Conservation (phyloP, 1,140 invertebrate species). For the Pectinophora gossypiella region DNA sequence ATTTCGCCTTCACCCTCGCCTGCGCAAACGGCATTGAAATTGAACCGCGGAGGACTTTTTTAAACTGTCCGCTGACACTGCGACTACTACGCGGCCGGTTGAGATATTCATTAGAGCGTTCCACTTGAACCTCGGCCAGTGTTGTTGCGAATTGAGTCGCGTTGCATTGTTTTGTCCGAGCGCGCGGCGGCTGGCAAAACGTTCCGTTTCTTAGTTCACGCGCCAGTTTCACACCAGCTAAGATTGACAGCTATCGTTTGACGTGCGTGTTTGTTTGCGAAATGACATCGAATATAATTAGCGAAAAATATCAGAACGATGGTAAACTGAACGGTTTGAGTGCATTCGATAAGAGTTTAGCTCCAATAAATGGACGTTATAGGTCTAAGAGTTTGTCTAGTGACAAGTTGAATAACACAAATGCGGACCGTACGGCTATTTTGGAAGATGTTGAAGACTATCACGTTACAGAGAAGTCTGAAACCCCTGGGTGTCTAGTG, state of each 20-base stretch:
- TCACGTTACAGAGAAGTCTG: slow-evolving; percentile 51
- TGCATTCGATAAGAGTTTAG: slow-evolving; percentile 55
- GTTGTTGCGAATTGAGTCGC: slow-evolving; percentile 37
- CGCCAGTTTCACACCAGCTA: slow-evolving; percentile 49
- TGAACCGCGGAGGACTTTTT: slow-evolving; percentile 37
- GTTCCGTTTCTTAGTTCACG: slow-evolving; percentile 33
- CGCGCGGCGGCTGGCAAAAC: slow-evolving; percentile 41
- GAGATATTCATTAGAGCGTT: slow-evolving; percentile 24
- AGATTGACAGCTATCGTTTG: slow-evolving; percentile 49
- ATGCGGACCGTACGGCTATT: slow-evolving; percentile 60
- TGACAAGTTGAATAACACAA: slow-evolving; percentile 66
- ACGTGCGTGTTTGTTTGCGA: slow-evolving; percentile 45
- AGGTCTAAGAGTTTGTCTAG: slow-evolving; percentile 66
- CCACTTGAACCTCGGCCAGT: slow-evolving; percentile 25
- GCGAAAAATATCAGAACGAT: slow-evolving; percentile 57
- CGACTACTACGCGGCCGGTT: slow-evolving; percentile 23
- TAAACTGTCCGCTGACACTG: background rate
- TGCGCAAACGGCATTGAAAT: slow-evolving; percentile 7
- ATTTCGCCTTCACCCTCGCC: background rate
- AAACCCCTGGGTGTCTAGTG: slow-evolving; percentile 63
- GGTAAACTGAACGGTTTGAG: slow-evolving; percentile 61
- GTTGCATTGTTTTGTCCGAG: slow-evolving; percentile 50
- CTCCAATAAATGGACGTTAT: slow-evolving; percentile 50
- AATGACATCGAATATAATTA: slow-evolving; percentile 64
- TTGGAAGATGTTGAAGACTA: slow-evolving; percentile 63